Evolutionary conservation across 1,140 invertebrate species (phyloP), one percentile per base, ranked within the genome.

Genomic region (Calephelis nemesis): DNA sequence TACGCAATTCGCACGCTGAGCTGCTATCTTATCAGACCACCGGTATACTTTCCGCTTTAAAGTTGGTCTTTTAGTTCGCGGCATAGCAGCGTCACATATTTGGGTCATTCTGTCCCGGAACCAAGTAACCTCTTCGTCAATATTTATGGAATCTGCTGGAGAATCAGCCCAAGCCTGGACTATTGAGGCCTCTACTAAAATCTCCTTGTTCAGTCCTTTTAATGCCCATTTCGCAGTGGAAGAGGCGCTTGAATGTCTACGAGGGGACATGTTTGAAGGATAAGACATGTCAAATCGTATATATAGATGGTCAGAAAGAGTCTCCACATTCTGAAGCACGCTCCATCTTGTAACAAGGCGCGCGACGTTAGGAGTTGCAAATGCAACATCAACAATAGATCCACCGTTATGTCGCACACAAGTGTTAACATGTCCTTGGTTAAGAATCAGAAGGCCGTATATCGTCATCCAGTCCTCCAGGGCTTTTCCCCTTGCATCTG

Each of bases 101-200:
- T 50, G 30, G 4, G 47, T 52, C 42, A 65, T 9, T 11, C 54
- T 19, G 6, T 66, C 63, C 1, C 12, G 7, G 8, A 70, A 49
- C 63, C 47, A 47, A 8, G 12, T n/a, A n/a, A 19, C 47, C 54
- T 62, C 58, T 5, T 92, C 95, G 79, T 90, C 92, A 10, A 94
- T n/a, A 8, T 12, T 0, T 10, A 2, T 12, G 1, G 49, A 13
- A 1, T 15, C 12, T 11, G 7, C 10, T 3, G 47, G 9, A 4
- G 1, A 40, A 40, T 49, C 8, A 4, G 63, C 6, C 63, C 63
- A 65, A 7, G 48, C 15, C 49, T 54, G 11, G 1, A 66, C 66
- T 1, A 69, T 54, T 0, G 63, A 60, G 0, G 71, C 71, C 30
- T 69, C 64, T 8, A 62, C 47, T 1, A 69, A 45, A 2, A 19